Conservation (phyloP, 2,797 vertebrate genomes). For the Cuniculus paca region DNA sequence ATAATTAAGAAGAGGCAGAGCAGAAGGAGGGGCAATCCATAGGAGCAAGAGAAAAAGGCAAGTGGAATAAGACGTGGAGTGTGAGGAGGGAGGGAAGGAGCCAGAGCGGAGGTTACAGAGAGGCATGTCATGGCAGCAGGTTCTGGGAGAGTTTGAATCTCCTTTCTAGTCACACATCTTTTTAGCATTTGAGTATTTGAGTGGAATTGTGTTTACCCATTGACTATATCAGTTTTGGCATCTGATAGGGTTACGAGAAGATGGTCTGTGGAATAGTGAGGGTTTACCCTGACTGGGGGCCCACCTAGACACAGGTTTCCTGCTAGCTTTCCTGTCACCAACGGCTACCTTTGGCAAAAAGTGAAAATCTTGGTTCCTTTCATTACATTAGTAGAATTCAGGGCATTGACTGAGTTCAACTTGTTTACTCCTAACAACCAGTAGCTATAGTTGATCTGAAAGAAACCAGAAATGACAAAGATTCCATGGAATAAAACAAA, state of each 20-base stretch:
- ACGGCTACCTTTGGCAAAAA: too few relatives aligned
- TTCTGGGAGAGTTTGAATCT: neutral
- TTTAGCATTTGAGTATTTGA: neutral
- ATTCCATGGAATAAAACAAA: neutral
- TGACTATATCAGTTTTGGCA: neutral
- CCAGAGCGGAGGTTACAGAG: neutral
- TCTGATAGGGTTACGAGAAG: neutral
- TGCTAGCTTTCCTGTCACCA: neutral
- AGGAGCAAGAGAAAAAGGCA: neutral
- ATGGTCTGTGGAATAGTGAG: neutral
- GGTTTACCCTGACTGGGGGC: neutral
- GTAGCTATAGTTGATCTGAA: neutral
- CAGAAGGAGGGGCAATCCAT: neutral
- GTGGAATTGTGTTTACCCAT: neutral
- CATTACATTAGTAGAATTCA: neutral
- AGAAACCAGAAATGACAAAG: neutral
- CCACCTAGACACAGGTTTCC: neutral
- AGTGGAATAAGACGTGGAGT: neutral
- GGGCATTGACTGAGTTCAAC: neutral
- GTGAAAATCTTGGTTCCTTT: neutral
- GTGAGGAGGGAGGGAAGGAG: neutral
- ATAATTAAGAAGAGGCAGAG: neutral
- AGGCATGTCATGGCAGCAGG: neutral
- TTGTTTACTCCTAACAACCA: neutral
- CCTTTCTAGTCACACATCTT: neutral